Evolutionary conservation across 2,113 vertebrate species (phyloP).

Genomic region (Eubucco bourcierii): DNA sequence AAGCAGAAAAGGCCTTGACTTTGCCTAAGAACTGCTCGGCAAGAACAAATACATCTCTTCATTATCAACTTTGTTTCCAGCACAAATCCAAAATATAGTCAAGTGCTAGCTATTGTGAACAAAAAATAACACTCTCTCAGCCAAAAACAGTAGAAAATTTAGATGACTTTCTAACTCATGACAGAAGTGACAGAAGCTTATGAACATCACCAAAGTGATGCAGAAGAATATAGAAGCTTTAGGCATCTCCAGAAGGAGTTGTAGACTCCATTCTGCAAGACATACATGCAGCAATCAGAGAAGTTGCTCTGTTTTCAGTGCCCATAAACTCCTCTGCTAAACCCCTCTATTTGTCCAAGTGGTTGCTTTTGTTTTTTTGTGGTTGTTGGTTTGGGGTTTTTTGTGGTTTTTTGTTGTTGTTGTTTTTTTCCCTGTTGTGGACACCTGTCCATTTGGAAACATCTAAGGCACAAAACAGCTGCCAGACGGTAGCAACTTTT

Average conservation of each 20-base stretch:
- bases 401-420: background rate
- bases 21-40: background rate
- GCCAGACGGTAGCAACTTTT: background rate
- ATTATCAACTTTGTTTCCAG: background rate
- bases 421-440: background rate
- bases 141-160: background rate
- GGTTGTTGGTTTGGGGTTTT: too few species aligned
- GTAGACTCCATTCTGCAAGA: background rate
- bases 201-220: background rate
- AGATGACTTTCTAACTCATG: background rate
- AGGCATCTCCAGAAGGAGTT: background rate
- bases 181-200: background rate
- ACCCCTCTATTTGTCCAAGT: background rate
- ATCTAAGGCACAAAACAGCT: slow-evolving; percentile 7
- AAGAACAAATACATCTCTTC: background rate
- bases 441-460: slow-evolving; percentile 9
- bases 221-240: background rate
- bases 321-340: background rate
- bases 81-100: background rate
- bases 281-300: background rate
- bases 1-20: background rate
- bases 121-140: background rate
- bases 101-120: background rate
- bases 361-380: background rate
- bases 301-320: background rate